Percentiles rank a stretch among this genome's conserved stretches.
Evolutionary conservation across 2,888 invertebrate species (phyloP).

Genomic region (Acleris laterana): DNA sequence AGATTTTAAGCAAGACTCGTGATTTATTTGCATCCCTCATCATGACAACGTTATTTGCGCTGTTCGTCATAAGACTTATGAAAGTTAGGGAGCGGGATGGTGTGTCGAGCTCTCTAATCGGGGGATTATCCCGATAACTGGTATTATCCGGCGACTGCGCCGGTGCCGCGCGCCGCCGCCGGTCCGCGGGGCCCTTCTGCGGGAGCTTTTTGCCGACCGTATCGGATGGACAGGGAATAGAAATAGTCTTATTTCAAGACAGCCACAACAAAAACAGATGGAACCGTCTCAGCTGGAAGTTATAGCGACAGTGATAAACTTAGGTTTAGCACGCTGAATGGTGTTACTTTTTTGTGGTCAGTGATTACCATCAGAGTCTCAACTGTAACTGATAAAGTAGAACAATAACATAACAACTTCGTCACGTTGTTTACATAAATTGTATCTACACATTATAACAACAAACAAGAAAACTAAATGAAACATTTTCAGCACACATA

Average conservation of each 20-base stretch:
- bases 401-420: background rate
- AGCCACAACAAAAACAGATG: constrained; percentile 28
- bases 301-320: constrained; percentile 9
- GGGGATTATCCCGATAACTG: constrained; percentile 63
- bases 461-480: constrained; percentile 27
- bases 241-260: constrained; percentile 34
- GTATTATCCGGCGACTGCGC: constrained; percentile 48
- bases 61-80: constrained; percentile 44
- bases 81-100: constrained; percentile 49
- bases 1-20: constrained; percentile 6
- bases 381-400: too few relatives aligned
- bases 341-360: background rate
- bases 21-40: constrained; percentile 28
- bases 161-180: constrained; percentile 25
- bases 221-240: constrained; percentile 43
- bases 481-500: constrained; percentile 18
- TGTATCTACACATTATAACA: constrained; percentile 9
- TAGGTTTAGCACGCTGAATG: background rate
- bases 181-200: constrained; percentile 16
- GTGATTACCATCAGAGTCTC: background rate
- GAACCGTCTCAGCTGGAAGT: constrained; percentile 25
- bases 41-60: constrained; percentile 34
- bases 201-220: constrained; percentile 49
- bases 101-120: constrained; percentile 61
- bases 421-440: background rate